Conservation (phyloP, 64 coral and sea anemone genomes). For the Dendronephthya gigantea region DNA sequence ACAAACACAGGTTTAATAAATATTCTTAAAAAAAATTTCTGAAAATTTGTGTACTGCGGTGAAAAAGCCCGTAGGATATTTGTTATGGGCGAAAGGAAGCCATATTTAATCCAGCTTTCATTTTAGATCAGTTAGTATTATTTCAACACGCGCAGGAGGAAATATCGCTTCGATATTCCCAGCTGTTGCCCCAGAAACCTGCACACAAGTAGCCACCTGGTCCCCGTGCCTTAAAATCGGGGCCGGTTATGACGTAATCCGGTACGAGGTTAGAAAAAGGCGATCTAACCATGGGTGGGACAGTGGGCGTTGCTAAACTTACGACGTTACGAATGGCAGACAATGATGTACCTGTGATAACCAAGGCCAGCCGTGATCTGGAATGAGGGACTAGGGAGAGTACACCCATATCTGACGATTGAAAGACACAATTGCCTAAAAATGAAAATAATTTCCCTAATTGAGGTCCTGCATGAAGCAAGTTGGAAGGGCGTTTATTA, state of each 20-base stretch:
- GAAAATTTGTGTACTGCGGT: no score
- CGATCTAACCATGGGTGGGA: conserved; percentile 91
- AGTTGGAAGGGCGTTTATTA: no score
- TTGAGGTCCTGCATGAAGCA: no score
- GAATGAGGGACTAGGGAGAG: conserved; percentile 74
- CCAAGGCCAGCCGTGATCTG: conserved; percentile 52
- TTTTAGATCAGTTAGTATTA: not conserved
- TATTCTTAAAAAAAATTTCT: no score
- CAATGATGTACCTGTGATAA: conserved; percentile 75
- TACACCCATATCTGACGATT: conserved; percentile 36
- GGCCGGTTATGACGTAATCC: conserved; percentile 91
- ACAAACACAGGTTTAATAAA: no score
- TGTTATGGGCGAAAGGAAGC: no score
- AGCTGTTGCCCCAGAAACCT: conserved; percentile 90
- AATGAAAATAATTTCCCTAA: not conserved
- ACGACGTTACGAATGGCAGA: conserved; percentile 59
- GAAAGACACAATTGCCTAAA: conserved; percentile 56
- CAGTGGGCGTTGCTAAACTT: conserved; percentile 68
- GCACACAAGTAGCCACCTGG: conserved; percentile 78
- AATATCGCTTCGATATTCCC: conserved; percentile 54
- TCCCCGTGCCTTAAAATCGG: conserved; percentile 62
- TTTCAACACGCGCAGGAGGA: conserved; percentile 56
- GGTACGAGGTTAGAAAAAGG: conserved; percentile 95
- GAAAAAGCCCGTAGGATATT: no score
- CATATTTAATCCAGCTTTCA: no score